Evolutionary conservation across 2,888 invertebrate species (phyloP).

Genomic region (Pseudoips prasinana): DNA sequence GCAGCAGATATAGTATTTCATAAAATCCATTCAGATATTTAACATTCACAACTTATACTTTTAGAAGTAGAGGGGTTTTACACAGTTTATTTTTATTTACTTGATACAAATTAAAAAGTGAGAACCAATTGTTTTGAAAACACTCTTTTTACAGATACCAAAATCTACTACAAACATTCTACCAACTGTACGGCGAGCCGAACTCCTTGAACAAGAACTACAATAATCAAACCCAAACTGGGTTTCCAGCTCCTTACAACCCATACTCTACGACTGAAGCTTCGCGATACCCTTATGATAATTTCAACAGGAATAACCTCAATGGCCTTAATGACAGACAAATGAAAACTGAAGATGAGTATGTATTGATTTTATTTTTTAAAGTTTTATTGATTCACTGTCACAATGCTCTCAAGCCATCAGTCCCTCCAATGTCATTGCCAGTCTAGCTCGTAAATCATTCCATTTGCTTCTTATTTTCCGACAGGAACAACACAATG

Average conservation of each 20-base stretch:
- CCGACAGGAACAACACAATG: slow-evolving; percentile 50
- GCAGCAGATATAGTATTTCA: too few species aligned
- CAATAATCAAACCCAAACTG: slow-evolving; percentile 46
- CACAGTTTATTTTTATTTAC: too few species aligned
- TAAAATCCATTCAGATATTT: too few species aligned
- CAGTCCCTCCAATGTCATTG: too few species aligned
- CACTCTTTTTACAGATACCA: slow-evolving; percentile 78
- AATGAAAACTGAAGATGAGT: not conserved
- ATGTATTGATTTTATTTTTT: not conserved
- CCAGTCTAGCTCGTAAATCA: too few species aligned
- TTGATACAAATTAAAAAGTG: too few species aligned
- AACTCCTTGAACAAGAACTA: slow-evolving; percentile 58
- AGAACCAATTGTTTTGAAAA: too few species aligned
- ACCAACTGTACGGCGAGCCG: slow-evolving; percentile 79
- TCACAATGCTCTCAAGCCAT: too few species aligned
- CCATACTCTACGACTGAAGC: slow-evolving; percentile 51
- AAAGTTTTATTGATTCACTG: too few species aligned
- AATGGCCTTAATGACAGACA: slow-evolving; percentile 20
- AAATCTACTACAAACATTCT: slow-evolving; percentile 83
- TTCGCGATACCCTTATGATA: slow-evolving; percentile 42
- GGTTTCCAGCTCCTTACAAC: slow-evolving; percentile 51
- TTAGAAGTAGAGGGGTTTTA: too few species aligned
- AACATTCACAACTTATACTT: too few species aligned
- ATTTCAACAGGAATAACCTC: slow-evolving; percentile 41
- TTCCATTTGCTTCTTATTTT: too few species aligned